Evolutionary conservation across 1,140 invertebrate species (phyloP), one percentile per base, ranked within the genome.

Genomic region (Zelostemma sp.): DNA sequence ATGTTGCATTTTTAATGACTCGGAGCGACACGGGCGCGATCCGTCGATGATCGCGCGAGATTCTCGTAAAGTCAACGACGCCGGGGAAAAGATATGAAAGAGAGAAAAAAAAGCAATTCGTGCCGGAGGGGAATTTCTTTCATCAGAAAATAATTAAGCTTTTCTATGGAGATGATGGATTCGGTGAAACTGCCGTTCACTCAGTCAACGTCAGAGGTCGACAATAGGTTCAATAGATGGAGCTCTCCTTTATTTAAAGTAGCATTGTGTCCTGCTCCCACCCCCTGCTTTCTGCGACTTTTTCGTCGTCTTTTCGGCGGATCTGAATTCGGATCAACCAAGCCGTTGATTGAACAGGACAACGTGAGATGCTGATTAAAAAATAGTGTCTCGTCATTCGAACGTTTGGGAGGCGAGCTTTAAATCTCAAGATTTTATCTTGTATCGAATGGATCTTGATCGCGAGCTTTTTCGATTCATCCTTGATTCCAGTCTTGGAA

Each of bases 101-200:
- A 43, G 33, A 55, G 16, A 43, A 9, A 55, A 68, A 72, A 65
- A 73, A 74, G 68, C 59, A 59, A 73, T 72, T 70, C 58, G 55
- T 28, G 50, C 45, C 57, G 46, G 57, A 60, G 67, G 56, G 66
- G 68, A 58, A 70, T 81, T 83, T 84, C 82, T 85, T 85, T 85
- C 80, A 85, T 82, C 78, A 80, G 81, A 85, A 85, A 84, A 86
- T 85, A 85, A 86, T 86, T 86, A 86, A 84, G 80, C 78, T 86
- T 84, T 85, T 85, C 82, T 84, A 84, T 84, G 75, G 81, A 84
- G 79, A 86, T 84, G 82, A 84, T 83, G 81, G 78, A 84, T 85
- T 85, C 73, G 77, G 75, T 65, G 73, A 68, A 80, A 76, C 76
- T 78, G 70, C 68, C 79, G 74, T 78, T 82, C 84, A 80, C 74